A percentile compares a stretch with the other conserved stretches of the same genome.
Conservation (phyloP, 2,797 vertebrate species). For the Sebastes diploproa region DNA sequence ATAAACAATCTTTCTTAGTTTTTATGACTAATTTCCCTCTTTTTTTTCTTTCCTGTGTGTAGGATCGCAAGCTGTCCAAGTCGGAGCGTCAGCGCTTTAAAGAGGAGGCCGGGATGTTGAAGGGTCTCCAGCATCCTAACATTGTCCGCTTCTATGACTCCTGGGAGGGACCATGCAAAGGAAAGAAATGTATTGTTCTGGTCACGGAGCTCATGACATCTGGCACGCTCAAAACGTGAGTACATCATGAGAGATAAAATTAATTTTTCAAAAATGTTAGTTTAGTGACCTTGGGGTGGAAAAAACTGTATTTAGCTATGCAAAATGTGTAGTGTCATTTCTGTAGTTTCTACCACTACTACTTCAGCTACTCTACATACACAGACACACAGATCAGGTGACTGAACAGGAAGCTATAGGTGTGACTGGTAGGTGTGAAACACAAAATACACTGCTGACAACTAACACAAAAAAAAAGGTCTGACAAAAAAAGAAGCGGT, state of each 20-base stretch:
- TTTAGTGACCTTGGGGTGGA: background rate
- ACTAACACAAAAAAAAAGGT: too few species aligned
- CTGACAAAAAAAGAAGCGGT: background rate
- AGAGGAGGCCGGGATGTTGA: constrained; percentile 98
- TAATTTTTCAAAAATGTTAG: background rate
- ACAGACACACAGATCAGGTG: too few species aligned
- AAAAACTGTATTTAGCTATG: background rate
- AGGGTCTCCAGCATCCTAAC: constrained; percentile 98
- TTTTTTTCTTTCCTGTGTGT: constrained; percentile 15
- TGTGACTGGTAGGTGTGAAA: too few species aligned
- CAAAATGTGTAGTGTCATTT: background rate
- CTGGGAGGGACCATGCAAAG: constrained; percentile 97
- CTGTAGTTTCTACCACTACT: background rate
- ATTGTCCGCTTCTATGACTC: constrained; percentile 99
- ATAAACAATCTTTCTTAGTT: background rate
- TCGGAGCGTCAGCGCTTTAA: constrained; percentile 98
- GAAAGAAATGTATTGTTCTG: constrained; percentile 98
- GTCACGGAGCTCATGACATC: constrained; percentile 99
- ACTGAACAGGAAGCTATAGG: too few species aligned
- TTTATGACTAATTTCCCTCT: constrained; percentile 26
- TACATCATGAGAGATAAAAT: background rate
- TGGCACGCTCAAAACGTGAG: constrained; percentile 98
- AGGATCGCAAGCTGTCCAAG: constrained; percentile 97
- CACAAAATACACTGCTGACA: too few species aligned
- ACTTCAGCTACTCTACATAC: background rate